Conservation (phyloP, 2,888 invertebrate species). For the Philhelius pedissequus region DNA sequence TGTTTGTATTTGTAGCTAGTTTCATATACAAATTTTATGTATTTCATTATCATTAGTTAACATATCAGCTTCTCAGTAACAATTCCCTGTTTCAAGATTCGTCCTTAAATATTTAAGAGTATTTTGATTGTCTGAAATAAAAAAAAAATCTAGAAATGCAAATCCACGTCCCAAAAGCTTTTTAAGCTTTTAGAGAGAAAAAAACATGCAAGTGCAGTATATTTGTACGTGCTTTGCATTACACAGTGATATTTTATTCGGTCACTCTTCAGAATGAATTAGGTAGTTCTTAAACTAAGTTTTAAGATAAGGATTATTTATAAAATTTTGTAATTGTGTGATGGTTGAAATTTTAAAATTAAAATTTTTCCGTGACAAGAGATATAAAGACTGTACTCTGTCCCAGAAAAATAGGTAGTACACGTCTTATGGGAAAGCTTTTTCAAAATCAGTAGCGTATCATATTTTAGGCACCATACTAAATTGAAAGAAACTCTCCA, state of each 20-base stretch:
- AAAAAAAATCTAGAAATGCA: neutral
- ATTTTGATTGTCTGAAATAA: neutral
- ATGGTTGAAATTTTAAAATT: too few relatives aligned
- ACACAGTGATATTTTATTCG: neutral
- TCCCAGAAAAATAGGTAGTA: too few relatives aligned
- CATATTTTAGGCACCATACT: too few relatives aligned
- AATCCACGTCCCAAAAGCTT: constrained; percentile 41
- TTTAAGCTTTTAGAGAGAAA: constrained; percentile 23
- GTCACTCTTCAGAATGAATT: neutral
- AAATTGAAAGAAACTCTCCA: too few relatives aligned
- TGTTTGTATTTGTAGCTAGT: neutral
- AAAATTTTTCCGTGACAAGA: too few relatives aligned
- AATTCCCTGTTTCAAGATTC: neutral
- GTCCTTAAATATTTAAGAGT: neutral
- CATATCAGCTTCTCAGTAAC: neutral
- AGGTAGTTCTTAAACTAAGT: neutral
- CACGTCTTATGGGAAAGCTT: too few relatives aligned
- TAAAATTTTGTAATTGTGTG: too few relatives aligned
- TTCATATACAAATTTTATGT: too few relatives aligned
- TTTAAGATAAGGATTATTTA: too few relatives aligned
- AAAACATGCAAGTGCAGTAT: constrained; percentile 61
- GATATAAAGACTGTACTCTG: too few relatives aligned
- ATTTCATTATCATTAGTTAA: neutral
- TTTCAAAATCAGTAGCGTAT: too few relatives aligned
- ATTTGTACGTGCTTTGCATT: constrained; percentile 45